A percentile compares a stretch with the other conserved stretches of the same genome.
phyloP scores from a whole-genome alignment of 2,888 invertebrate species.

The Cryptus viduatorius region DNA sequence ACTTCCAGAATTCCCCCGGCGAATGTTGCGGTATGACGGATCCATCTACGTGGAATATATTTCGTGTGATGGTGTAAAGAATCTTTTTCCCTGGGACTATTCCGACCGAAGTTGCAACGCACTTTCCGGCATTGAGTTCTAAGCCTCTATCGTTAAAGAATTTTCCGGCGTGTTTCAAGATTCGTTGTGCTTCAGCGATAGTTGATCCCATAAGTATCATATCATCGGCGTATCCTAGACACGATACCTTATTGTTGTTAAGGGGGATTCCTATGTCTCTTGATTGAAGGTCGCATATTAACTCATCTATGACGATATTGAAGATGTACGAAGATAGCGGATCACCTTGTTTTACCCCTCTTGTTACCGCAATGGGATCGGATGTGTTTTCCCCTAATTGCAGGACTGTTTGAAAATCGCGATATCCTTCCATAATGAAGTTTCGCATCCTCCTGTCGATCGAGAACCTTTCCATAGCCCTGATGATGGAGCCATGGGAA shows the following conservation, averaged over 20 bases:
- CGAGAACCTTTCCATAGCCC: too few relatives aligned
- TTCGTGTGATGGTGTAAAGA: too few relatives aligned
- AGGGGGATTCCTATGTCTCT: not conserved
- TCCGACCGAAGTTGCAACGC: not conserved
- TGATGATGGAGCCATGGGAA: too few relatives aligned
- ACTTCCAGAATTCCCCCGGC: too few relatives aligned
- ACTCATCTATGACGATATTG: not conserved
- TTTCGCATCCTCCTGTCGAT: not conserved
- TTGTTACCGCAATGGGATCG: constrained; percentile 1
- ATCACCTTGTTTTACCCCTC: constrained; percentile 37
- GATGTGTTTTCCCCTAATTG: constrained; percentile 3
- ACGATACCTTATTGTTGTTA: too few relatives aligned
- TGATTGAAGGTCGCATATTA: not conserved
- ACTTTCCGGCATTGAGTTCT: constrained; percentile 56
- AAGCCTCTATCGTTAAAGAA: constrained; percentile 62
- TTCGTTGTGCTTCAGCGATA: constrained; percentile 16
- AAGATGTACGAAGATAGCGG: constrained; percentile 9
- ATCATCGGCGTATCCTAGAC: constrained; percentile 70
- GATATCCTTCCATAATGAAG: constrained; percentile 30
- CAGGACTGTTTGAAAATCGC: not conserved
- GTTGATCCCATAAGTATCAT: constrained; percentile 58
- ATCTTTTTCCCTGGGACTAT: too few relatives aligned
- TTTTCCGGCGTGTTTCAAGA: constrained; percentile 38
- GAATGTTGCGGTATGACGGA: too few relatives aligned
- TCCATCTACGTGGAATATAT: too few relatives aligned